Percentiles rank a stretch among this genome's conserved stretches.
Evolutionary conservation across 2,113 vertebrate species (phyloP).

Genomic region (Apodemus speciosus): DNA sequence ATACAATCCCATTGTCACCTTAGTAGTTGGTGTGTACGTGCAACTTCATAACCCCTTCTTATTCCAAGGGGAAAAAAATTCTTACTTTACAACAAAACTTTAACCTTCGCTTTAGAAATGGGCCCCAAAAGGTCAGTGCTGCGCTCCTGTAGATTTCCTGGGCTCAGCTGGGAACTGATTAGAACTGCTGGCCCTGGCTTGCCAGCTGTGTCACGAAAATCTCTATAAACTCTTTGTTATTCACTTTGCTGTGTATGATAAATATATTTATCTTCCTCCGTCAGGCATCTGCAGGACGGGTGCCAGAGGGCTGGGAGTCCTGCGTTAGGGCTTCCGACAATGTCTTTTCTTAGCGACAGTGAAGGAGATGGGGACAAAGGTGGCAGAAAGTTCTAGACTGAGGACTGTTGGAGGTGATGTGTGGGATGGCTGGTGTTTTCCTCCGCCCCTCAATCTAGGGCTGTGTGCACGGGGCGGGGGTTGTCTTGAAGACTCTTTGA

Average conservation of each 20-base stretch:
- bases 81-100: slow-evolving; percentile 71
- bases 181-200: slow-evolving; percentile 77
- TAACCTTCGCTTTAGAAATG: slow-evolving; percentile 82
- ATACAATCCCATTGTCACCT: slow-evolving; percentile 56
- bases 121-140: slow-evolving; percentile 81
- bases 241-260: slow-evolving; percentile 83
- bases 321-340: slow-evolving; percentile 58
- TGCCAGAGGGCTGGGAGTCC: slow-evolving; percentile 73
- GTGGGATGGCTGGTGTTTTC: not conserved
- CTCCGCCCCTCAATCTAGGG: no score
- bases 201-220: slow-evolving; percentile 80
- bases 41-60: slow-evolving; percentile 59
- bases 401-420: rapidly evolving
- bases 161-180: slow-evolving; percentile 85
- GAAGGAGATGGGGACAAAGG: slow-evolving; percentile 46
- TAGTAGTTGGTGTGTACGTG: not conserved
- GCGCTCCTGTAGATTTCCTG: slow-evolving; percentile 78
- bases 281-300: slow-evolving; percentile 80
- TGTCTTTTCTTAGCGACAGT: slow-evolving; percentile 69
- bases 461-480: no score
- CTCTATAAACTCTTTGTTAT: slow-evolving; percentile 83
- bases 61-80: slow-evolving; percentile 58
- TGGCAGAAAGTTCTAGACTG: slow-evolving; percentile 50
- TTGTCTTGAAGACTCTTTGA: not conserved
- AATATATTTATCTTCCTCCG: slow-evolving; percentile 86